Conservation (phyloP, 2,797 vertebrate species). For the Melanotaenia maccullochi region DNA sequence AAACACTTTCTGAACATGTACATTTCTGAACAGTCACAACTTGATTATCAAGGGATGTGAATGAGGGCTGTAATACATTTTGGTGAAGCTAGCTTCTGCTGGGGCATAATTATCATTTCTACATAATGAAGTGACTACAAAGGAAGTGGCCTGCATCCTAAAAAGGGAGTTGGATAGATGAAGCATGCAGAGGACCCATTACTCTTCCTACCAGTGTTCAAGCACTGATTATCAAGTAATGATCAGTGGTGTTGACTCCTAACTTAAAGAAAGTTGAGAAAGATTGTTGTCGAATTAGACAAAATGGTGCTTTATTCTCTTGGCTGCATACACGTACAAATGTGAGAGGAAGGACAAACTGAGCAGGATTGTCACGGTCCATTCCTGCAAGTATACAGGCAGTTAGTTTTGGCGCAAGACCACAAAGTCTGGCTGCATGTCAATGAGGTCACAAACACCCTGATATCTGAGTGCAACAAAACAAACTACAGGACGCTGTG, state of each 20-base stretch:
- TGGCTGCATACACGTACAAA: constrained; percentile 6
- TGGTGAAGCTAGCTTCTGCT: constrained; percentile 66
- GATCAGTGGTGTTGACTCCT: constrained; percentile 12
- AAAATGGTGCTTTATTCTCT: constrained; percentile 17
- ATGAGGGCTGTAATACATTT: constrained; percentile 64
- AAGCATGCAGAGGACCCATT: constrained; percentile 40
- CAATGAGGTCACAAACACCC: constrained; percentile 64
- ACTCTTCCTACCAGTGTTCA: constrained; percentile 43
- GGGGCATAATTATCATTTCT: constrained; percentile 77
- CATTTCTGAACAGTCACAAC: constrained; percentile 56
- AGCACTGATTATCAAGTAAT: constrained; percentile 37
- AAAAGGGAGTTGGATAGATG: constrained; percentile 36
- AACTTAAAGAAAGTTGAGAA: constrained; percentile 27
- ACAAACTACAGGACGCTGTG: constrained; percentile 65
- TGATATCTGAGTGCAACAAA: constrained; percentile 70
- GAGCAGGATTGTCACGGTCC: constrained; percentile 32
- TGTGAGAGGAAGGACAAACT: constrained; percentile 48
- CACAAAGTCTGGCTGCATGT: constrained; percentile 52
- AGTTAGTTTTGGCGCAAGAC: constrained; percentile 68
- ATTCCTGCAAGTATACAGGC: constrained; percentile 54
- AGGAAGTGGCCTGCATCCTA: constrained; percentile 71
- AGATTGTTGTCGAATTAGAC: constrained; percentile 17
- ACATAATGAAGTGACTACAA: constrained; percentile 77
- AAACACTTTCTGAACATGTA: constrained; percentile 51
- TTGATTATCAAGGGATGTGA: constrained; percentile 71